Base-by-base conservation (phyloP, 2,113 vertebrate species). In the Eptesicus fuscus region DNA sequence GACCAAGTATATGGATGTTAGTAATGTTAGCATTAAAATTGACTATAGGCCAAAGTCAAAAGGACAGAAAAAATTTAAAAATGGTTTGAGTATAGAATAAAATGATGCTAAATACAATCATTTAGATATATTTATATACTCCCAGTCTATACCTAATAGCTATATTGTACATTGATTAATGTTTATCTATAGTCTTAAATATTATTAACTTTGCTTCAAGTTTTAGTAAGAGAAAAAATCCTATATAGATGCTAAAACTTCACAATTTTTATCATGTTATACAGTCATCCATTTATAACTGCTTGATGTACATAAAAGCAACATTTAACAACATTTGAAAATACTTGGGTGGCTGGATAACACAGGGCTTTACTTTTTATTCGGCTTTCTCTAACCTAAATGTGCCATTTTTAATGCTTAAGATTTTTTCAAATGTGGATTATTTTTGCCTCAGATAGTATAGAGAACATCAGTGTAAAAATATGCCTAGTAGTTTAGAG, bases 271-370 rank as follows among this genome's bases (percentile, higher is more conserved):
- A 37, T 74, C 13, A 18, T 30, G 13, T 74, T 95, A 92, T 9
- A 56, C 51, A 12, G 12, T 40, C 32, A 92, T 37, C 74, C 8
- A 30, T 74, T 88, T 96, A 67, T 69, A 94, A 73, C 83, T 61
- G 8, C 82, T 95, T 92, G 73, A 92, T 35, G 13, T 79, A 77
- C 70, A 92, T 12, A 49, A n/a, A 82, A 61, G 17, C n/a, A 94
- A 42, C 32, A 30, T 67, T 96, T 86, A 71, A 16, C 59, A 59
- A 59, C 56, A 71, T 87, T 91, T 71, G 14, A 91, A 93, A 93
- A 44, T n/a, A 91, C 85, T 49, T 90, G 7, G 4, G 5, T 92
- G 70, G 18, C 32, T 89, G 49, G 37, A 47, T 32, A 56, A 76
- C 40, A 83, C 5, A 93, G 88, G 85, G 73, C 28, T 86, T 83